Percentiles rank a stretch among this genome's conserved stretches.
Evolutionary conservation across 2,888 invertebrate species (phyloP).

Genomic region (Poecilus cupreus): DNA sequence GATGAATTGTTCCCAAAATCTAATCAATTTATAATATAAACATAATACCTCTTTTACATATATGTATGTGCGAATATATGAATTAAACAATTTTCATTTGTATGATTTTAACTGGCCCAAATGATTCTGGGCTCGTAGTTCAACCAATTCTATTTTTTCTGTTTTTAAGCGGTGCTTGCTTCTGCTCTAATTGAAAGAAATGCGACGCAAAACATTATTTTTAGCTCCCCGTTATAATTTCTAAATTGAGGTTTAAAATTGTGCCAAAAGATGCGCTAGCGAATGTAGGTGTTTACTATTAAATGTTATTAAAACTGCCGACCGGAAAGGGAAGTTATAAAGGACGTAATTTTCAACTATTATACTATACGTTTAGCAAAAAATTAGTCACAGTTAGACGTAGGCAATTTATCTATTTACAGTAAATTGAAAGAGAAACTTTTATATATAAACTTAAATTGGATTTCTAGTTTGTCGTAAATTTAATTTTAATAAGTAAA

Average conservation of each 20-base stretch:
- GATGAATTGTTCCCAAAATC: too few relatives aligned
- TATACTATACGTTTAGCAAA: slow-evolving; percentile 14
- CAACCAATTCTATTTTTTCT: too few relatives aligned
- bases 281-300: slow-evolving; percentile 39
- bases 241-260: slow-evolving; percentile 2
- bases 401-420: slow-evolving; percentile 4
- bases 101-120: too few relatives aligned
- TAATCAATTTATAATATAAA: too few relatives aligned
- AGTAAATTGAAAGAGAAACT: slow-evolving; percentile 10
- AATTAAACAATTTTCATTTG: too few relatives aligned
- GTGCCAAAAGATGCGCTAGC: neutral
- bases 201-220: too few relatives aligned
- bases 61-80: too few relatives aligned
- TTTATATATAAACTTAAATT: neutral
- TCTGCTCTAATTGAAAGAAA: too few relatives aligned
- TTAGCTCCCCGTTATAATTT: neutral
- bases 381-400: slow-evolving; percentile 6
- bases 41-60: too few relatives aligned
- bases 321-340: slow-evolving; percentile 27
- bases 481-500: too few relatives aligned
- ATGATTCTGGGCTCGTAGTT: too few relatives aligned
- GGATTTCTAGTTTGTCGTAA: neutral
- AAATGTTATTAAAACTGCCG: slow-evolving; percentile 19
- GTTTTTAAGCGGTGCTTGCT: too few relatives aligned
- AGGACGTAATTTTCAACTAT: slow-evolving; percentile 31